Evolutionary conservation across 2,888 invertebrate genomes (phyloP).

Genomic region (Pristionchus fissidentatus): DNA sequence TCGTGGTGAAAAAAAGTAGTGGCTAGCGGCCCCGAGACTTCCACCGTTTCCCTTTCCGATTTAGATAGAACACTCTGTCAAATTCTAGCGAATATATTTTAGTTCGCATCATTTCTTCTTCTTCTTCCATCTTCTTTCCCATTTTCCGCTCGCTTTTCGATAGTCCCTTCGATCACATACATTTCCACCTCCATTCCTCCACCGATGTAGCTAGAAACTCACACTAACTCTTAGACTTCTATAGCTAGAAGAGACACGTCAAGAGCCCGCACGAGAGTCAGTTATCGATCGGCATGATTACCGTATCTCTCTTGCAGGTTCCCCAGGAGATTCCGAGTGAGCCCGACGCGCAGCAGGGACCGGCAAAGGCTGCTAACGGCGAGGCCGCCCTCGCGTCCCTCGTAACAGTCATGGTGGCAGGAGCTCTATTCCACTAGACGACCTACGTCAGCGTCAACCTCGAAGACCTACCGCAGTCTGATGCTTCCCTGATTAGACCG

Average conservation of each 20-base stretch:
- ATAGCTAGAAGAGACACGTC: too few relatives aligned
- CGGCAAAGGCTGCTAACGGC: neutral
- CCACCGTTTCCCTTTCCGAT: neutral
- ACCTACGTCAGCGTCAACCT: neutral
- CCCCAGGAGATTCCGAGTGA: constrained; percentile 33
- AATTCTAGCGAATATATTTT: neutral
- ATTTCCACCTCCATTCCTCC: neutral
- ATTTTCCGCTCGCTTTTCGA: neutral
- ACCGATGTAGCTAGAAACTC: neutral
- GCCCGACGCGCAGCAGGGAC: constrained; percentile 16
- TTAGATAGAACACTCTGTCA: neutral
- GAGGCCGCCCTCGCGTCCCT: neutral
- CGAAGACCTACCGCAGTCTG: neutral
- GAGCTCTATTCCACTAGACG: constrained; percentile 7
- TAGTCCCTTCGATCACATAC: neutral
- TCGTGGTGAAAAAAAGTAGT: constrained; percentile 22
- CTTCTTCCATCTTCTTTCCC: neutral
- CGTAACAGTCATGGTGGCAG: neutral
- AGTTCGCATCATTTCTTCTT: neutral
- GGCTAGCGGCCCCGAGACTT: neutral
- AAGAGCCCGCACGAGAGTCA: neutral
- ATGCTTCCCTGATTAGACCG: too few relatives aligned
- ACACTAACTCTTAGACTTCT: too few relatives aligned
- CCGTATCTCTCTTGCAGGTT: neutral
- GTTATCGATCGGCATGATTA: neutral